These are phyloP conservation scores for Sepiola atlantica DNA, from an alignment of 2,888 invertebrate species.

Conservation along the genomic window DNA sequence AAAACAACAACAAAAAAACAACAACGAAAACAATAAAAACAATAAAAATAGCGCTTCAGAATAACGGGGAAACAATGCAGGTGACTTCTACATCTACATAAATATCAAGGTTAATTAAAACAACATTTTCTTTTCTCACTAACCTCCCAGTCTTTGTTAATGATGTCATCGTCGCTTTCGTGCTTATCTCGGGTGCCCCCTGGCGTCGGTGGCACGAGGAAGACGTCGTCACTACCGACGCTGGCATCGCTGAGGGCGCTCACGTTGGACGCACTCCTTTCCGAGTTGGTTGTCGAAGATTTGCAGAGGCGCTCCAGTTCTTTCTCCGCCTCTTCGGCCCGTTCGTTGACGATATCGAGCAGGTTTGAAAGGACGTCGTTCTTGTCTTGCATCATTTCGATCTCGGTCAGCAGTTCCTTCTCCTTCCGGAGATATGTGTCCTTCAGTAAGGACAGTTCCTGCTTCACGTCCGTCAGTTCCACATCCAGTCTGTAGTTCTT, in stretches of 20 bases:
- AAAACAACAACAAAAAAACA: too few relatives aligned
- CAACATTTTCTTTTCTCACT: constrained; percentile 43
- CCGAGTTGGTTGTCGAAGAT: constrained; percentile 49
- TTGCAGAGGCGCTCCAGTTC: constrained; percentile 63
- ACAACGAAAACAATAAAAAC: too few relatives aligned
- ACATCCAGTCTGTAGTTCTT: constrained; percentile 82
- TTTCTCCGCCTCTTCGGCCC: constrained; percentile 70
- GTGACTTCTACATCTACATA: too few relatives aligned
- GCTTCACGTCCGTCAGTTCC: constrained; percentile 56
- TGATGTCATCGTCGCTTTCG: constrained; percentile 51
- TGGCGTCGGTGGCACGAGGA: constrained; percentile 56
- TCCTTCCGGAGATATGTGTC: constrained; percentile 56
- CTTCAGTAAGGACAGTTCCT: constrained; percentile 56
- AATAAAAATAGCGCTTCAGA: too few relatives aligned
- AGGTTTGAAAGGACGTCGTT: constrained; percentile 67
- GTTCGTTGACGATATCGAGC: constrained; percentile 71
- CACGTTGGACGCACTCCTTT: constrained; percentile 59
- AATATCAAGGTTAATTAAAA: too few relatives aligned
- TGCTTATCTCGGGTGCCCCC: constrained; percentile 54
- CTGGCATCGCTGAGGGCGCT: constrained; percentile 66
- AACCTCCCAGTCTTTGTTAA: constrained; percentile 68
- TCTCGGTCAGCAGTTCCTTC: constrained; percentile 54
- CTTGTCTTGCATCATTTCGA: constrained; percentile 57
- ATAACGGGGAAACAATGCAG: too few relatives aligned
- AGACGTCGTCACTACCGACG: constrained; percentile 72